Evolutionary conservation across 2,797 vertebrate genomes (phyloP).

Genomic region (Sphenodon punctatus): DNA sequence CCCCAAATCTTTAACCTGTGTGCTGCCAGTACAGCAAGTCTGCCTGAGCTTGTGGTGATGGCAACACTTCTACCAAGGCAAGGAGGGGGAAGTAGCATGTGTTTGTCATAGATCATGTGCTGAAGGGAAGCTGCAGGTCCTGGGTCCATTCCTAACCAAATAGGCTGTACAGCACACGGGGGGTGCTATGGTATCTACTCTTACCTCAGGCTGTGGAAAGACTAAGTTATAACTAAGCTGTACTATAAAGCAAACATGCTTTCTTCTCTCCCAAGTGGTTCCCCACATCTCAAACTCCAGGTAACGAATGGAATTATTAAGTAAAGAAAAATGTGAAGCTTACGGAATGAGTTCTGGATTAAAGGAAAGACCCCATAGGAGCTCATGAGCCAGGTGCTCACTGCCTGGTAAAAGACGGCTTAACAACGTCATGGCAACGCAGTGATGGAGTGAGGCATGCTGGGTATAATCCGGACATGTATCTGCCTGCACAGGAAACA

Average conservation of each 20-base stretch:
- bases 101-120: not conserved
- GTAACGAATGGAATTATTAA: not conserved
- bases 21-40: not conserved
- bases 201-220: not conserved
- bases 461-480: conserved; percentile 73
- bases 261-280: not conserved
- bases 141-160: not conserved
- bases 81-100: not conserved
- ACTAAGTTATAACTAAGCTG: not conserved
- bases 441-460: conserved; percentile 84
- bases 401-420: conserved; percentile 90
- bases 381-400: conserved; percentile 86
- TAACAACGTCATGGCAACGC: conserved; percentile 85
- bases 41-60: not conserved
- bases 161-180: not conserved
- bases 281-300: not conserved
- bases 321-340: conserved; percentile 65
- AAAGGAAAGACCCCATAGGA: conserved; percentile 87
- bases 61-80: not conserved
- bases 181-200: not conserved
- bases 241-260: not conserved
- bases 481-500: conserved; percentile 76
- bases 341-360: conserved; percentile 90
- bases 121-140: not conserved
- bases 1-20: not conserved